Evolutionary conservation across 2,797 vertebrate species (phyloP).

Genomic region (Lacerta bilineata): DNA sequence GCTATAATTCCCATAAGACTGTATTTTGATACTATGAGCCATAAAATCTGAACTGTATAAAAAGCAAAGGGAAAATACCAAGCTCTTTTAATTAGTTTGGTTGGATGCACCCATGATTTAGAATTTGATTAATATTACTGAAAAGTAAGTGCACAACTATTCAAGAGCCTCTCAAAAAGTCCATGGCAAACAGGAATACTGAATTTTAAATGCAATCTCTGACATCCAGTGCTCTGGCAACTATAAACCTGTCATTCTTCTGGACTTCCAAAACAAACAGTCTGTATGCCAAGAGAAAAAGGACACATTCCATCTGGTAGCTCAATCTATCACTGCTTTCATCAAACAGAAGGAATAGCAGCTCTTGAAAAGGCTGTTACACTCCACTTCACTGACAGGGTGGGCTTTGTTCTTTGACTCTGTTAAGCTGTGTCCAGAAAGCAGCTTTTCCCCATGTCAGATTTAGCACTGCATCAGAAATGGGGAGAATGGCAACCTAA

Average conservation of each 20-base stretch:
- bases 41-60: conserved; percentile 40
- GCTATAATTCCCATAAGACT: conserved; percentile 47
- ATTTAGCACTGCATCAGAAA: not conserved
- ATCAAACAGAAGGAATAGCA: conserved; percentile 47
- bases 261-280: conserved; percentile 78
- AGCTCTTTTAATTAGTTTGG: conserved; percentile 74
- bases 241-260: conserved; percentile 74
- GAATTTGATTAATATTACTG: conserved; percentile 69
- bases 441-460: not conserved
- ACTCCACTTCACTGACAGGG: conserved; percentile 46
- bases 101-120: conserved; percentile 67
- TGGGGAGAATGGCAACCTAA: not conserved
- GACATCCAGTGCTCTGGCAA: conserved; percentile 67
- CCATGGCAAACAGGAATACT: conserved; percentile 73
- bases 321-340: conserved; percentile 63
- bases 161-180: conserved; percentile 71
- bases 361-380: conserved; percentile 50
- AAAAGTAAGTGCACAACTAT: conserved; percentile 70
- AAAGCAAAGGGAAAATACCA: conserved; percentile 62
- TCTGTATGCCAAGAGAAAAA: conserved; percentile 72
- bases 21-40: conserved; percentile 51
- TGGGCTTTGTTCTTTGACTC: conserved; percentile 49
- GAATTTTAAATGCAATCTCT: conserved; percentile 73
- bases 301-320: conserved; percentile 60
- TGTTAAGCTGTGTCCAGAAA: conserved; percentile 14